Evolutionary conservation across 2,797 vertebrate species (phyloP), one percentile per base, ranked within the genome.

Genomic region (Pseudopleuronectes americanus): DNA sequence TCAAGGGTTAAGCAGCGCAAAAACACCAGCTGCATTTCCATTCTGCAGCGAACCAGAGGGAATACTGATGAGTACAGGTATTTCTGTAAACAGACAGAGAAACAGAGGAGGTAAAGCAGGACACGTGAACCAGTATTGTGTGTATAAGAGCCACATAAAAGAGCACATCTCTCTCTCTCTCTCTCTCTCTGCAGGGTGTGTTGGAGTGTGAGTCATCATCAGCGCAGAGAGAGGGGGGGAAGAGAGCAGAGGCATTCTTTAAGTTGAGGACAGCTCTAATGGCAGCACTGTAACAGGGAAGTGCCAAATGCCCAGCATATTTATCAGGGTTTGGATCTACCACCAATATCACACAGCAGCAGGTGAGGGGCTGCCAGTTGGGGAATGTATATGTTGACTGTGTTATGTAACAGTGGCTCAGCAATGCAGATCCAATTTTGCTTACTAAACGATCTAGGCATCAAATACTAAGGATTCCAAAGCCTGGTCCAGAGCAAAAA

Each of bases 191-290:
- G 90, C 90, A 92, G 90, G 92, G 87, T 87, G 91, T 92, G 90
- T 89, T 91, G 71, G 84, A 88, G 89, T 92, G 88, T 94, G 93
- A 95, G 93, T 95, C 93, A 94, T 93, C 91, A 80, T 80, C 89
- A 82, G 86, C 87, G 91, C 91, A 87, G 87, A 85, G 83, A 78
- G 78, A 85, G 77, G 84, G 28, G 28, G 16, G 78, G 81, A 80
- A 85, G 84, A 74, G 68, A 83, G 79, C 82, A 84, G 90, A 89
- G 89, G 86, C 80, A 88, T 92, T 90, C 90, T 90, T 92, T 91
- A 93, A 90, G 85, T 91, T 64, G 58, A 80, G 87, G 83, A 75
- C 80, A 54, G 69, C 48, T 67, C 87, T 91, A 80, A 89, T 83
- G 80, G 86, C 81, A 87, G 84, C 89, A 84, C 81, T 92, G 90